Conservation (phyloP, 2,888 invertebrate species). For the Doris montereyensis region DNA sequence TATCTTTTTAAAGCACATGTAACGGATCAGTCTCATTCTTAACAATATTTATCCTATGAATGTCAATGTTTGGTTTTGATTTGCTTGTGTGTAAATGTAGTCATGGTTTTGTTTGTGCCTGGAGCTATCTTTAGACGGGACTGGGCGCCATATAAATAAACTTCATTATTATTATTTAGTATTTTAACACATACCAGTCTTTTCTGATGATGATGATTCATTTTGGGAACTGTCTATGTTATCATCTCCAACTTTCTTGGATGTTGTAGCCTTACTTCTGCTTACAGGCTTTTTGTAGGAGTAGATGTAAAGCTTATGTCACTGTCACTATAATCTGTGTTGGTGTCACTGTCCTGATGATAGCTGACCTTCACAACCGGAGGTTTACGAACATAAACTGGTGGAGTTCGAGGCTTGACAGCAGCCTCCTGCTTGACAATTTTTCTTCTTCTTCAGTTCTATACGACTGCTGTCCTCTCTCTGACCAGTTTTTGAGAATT, state of each 20-base stretch:
- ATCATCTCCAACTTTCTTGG: no score
- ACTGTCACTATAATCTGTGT: constrained; percentile 40
- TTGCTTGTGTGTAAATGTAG: no score
- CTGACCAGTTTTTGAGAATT: not conserved
- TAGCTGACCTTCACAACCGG: constrained; percentile 20
- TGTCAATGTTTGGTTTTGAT: no score
- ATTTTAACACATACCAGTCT: not conserved
- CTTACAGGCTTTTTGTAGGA: constrained; percentile 24
- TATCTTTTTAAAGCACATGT: no score
- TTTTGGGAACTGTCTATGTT: no score
- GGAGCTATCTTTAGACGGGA: not conserved
- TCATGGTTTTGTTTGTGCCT: no score
- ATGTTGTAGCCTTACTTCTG: no score
- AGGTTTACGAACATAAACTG: constrained; percentile 14
- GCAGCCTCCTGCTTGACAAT: constrained; percentile 27
- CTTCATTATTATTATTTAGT: not conserved
- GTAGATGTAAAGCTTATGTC: constrained; percentile 3
- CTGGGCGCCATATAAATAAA: no score
- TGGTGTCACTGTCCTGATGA: constrained; percentile 35
- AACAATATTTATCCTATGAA: no score
- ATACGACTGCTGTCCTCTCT: not conserved
- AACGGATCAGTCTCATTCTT: no score
- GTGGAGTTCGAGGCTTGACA: constrained; percentile 27
- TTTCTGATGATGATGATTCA: not conserved
- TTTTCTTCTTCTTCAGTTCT: not conserved